phyloP scores from a whole-genome alignment of 1,140 invertebrate species.

The Lepidurus arcticus region DNA sequence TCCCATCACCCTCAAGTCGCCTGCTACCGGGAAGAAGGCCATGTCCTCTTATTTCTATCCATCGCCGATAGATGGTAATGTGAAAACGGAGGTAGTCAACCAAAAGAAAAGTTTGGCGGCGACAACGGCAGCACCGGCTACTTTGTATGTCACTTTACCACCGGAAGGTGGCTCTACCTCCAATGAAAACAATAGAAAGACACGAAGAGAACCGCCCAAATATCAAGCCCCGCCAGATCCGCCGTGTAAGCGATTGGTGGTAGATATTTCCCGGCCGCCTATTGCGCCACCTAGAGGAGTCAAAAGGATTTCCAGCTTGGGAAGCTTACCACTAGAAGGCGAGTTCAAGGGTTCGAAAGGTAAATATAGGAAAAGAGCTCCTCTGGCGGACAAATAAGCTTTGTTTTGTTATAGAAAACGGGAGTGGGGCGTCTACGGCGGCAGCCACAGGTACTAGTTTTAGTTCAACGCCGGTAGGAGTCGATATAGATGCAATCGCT shows the following conservation, averaged over 20 bases:
- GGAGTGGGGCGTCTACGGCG: background rate
- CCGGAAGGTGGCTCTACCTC: background rate
- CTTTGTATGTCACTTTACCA: background rate
- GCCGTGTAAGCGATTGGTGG: conserved; percentile 23
- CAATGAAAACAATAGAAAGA: background rate
- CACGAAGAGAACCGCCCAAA: conserved; percentile 25
- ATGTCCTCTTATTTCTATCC: conserved; percentile 26
- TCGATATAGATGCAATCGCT: conserved; percentile 31
- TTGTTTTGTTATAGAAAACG: background rate
- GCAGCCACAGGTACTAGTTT: conserved; percentile 10
- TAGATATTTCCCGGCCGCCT: background rate
- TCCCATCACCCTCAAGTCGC: background rate
- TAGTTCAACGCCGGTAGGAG: background rate
- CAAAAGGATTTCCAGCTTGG: conserved; percentile 2
- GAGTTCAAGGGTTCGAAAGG: background rate
- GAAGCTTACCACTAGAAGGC: conserved; percentile 22
- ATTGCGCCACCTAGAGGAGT: conserved; percentile 28
- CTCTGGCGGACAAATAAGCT: too few relatives aligned
- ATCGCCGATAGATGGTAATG: background rate
- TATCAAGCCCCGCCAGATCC: conserved; percentile 31
- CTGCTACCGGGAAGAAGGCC: conserved; percentile 6
- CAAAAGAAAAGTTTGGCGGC: background rate
- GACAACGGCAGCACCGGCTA: background rate
- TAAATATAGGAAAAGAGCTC: background rate
- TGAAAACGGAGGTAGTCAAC: background rate